Evolutionary conservation across 1,140 invertebrate species (phyloP).

Genomic region (Drosophila triauraria): DNA sequence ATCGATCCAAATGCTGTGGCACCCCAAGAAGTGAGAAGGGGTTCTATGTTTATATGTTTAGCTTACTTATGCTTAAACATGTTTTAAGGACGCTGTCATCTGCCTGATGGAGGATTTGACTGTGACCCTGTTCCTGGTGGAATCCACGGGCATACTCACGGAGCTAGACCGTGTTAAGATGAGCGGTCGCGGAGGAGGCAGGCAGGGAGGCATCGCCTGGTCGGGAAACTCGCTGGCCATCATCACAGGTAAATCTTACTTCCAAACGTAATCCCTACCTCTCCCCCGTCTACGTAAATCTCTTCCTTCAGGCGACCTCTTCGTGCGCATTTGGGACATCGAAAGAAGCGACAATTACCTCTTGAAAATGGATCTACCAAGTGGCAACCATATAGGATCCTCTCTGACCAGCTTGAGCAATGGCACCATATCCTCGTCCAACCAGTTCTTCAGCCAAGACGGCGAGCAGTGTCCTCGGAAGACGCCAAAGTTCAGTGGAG

Average conservation of each 20-base stretch:
- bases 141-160: conserved; percentile 89
- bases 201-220: conserved; percentile 88
- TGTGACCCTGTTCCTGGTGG: conserved; percentile 90
- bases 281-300: neutral
- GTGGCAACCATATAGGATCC: conserved; percentile 21
- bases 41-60: too few species aligned
- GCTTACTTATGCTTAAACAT: too few species aligned
- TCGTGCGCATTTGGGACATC: conserved; percentile 96
- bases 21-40: conserved; percentile 86
- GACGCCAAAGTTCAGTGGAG: conserved; percentile 83
- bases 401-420: conserved; percentile 55
- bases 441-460: conserved; percentile 63
- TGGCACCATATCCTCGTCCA: conserved; percentile 32
- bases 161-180: conserved; percentile 94
- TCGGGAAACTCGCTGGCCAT: conserved; percentile 90
- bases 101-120: conserved; percentile 92
- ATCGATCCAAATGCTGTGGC: conserved; percentile 90
- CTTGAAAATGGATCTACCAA: conserved; percentile 86
- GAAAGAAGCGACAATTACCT: conserved; percentile 96
- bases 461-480: conserved; percentile 51
- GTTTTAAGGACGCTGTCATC: conserved; percentile 90
- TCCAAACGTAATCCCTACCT: too few species aligned
- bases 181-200: conserved; percentile 89
- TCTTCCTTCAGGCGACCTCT: conserved; percentile 87
- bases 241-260: conserved; percentile 86